Evolutionary conservation across 2,113 vertebrate genomes (phyloP).

Genomic region (Silurus glanis): DNA sequence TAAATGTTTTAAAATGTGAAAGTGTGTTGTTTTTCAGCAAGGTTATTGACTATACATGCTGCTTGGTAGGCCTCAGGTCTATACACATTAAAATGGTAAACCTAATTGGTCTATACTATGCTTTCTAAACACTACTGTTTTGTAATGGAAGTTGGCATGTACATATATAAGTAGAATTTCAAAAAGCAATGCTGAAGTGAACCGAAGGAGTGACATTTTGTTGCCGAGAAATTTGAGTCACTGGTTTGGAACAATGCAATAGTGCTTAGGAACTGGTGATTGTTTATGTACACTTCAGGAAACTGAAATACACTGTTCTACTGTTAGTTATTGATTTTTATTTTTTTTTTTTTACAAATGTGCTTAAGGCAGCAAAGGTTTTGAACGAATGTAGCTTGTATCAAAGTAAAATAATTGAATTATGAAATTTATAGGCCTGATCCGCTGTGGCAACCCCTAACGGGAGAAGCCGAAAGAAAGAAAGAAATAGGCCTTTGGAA

Average conservation of each 20-base stretch:
- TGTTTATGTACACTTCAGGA: constrained; percentile 27
- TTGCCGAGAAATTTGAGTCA: background rate
- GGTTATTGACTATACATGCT: background rate
- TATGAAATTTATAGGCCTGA: too few species aligned
- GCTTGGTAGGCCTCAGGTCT: background rate
- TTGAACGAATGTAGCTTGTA: background rate
- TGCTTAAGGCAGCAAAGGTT: background rate
- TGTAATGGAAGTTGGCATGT: background rate
- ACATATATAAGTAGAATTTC: background rate
- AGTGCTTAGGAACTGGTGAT: constrained; percentile 28
- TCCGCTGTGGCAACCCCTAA: too few species aligned
- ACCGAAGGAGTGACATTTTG: background rate
- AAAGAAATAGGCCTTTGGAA: too few species aligned
- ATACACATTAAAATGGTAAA: background rate
- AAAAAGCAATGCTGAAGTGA: background rate
- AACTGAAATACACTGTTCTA: constrained; percentile 14
- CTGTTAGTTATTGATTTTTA: background rate
- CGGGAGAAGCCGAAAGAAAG: too few species aligned
- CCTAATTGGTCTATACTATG: background rate
- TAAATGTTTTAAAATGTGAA: background rate
- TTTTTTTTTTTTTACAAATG: background rate
- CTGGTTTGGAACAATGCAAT: constrained; percentile 10
- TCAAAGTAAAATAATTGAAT: background rate
- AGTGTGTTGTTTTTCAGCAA: background rate
- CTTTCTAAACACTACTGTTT: background rate